Percentiles rank a stretch among this genome's conserved stretches.
Evolutionary conservation across 2,797 vertebrate genomes (phyloP).

Genomic region (Pangasius mekongensis): DNA sequence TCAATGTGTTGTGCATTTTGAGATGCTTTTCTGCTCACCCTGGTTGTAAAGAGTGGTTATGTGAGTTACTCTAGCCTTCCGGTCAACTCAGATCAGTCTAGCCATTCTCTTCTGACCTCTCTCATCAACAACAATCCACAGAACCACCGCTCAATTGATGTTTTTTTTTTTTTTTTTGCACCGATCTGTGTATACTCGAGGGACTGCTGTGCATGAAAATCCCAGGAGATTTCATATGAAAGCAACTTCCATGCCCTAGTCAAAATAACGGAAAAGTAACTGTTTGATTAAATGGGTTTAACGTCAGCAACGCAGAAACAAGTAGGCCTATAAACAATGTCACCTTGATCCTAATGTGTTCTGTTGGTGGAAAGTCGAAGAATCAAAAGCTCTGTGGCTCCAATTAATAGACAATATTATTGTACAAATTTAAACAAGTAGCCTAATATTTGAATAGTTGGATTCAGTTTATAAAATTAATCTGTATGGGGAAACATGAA

Average conservation of each 20-base stretch:
- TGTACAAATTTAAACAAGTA: background rate
- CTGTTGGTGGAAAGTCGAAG: background rate
- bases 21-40: background rate
- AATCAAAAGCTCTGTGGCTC: background rate
- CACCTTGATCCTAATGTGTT: background rate
- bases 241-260: background rate
- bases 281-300: background rate
- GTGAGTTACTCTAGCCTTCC: background rate
- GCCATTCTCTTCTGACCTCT: background rate
- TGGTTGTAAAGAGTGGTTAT: slow-evolving; percentile 1
- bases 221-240: background rate
- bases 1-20: background rate
- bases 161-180: background rate
- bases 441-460: background rate
- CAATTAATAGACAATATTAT: background rate
- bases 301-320: background rate
- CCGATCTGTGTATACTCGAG: background rate
- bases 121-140: background rate
- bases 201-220: background rate
- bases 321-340: background rate
- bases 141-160: background rate
- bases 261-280: background rate
- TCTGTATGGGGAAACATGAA: background rate
- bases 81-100: background rate
- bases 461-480: background rate